Base-by-base conservation (phyloP, 2,888 invertebrate genomes). In the Pterostichus niger region DNA sequence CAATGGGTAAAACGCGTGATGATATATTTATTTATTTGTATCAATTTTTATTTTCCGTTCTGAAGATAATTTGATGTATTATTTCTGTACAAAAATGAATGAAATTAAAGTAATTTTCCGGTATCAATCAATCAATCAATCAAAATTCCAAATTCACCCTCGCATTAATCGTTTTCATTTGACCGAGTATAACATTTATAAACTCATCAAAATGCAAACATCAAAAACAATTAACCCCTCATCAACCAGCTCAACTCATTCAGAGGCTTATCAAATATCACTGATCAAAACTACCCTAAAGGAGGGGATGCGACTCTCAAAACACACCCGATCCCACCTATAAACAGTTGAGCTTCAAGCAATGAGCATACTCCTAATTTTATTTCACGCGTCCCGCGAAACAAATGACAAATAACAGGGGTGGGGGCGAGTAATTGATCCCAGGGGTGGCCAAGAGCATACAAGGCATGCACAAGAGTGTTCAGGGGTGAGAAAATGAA, bases 311-410 rank as follows among this genome's bases (percentile, higher is more conserved):
- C 7, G 17, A 59, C 31, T 24, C n/a, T 17, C 59, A 59, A 24
- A 59, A 17, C 24, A 24, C 52, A 52, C 52, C 9, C 31, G 59
- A 59, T 59, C 59, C 59, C 64, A 64, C 35, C 64, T 13, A 31
- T 61, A 61, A 61, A 61, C 61, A 61, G 33, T 7, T 59, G 59
- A 59, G 15, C 31, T 10, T 31, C 31, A 13, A 68, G 44, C 35
- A 68, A 68, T 44, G 35, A 68, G 40, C 13, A 33, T 44, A 44
- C 5, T 24, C 73, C 78, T 78, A 78, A 78, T 78, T 78, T 78
- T 78, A 78, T 78, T 59, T 78, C 78, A 59, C 78, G 61, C 78
- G 56, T 40, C 35, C 78, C 77, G 49, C 33, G 40, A 24, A 59
- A 54, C 56, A 73, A 73, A 31, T 40, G 17, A 71, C 44, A 44